Evolutionary conservation across 1,140 invertebrate species (phyloP).

Genomic region (Drosophila subobscura): DNA sequence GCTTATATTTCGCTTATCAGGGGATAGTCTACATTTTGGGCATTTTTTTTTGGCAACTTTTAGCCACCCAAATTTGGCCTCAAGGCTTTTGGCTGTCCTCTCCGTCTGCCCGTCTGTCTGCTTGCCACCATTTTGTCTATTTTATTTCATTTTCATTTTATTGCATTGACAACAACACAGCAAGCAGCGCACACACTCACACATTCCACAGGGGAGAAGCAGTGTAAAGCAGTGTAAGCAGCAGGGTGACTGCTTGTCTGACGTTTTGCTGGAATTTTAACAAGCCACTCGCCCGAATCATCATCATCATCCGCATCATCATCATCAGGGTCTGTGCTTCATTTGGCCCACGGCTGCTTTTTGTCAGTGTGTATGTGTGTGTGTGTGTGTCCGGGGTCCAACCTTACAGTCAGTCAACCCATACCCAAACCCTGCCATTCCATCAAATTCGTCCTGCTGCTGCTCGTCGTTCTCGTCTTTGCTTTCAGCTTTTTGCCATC

Average conservation of each 20-base stretch:
- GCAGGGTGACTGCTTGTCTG: slow-evolving; percentile 35
- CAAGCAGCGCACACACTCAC: background rate
- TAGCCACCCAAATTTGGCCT: slow-evolving; percentile 64
- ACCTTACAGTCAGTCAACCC: too few species aligned
- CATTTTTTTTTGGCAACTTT: slow-evolving; percentile 34
- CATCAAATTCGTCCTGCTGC: background rate
- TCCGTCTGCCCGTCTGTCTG: slow-evolving; percentile 7
- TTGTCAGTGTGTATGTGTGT: slow-evolving; percentile 1
- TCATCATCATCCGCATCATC: slow-evolving; percentile 53
- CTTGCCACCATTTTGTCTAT: slow-evolving; percentile 62
- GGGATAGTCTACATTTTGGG: slow-evolving; percentile 17
- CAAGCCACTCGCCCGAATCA: slow-evolving; percentile 72
- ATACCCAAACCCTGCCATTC: too few species aligned
- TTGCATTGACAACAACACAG: slow-evolving; percentile 71
- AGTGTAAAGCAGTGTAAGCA: background rate
- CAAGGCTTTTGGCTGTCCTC: slow-evolving; percentile 34
- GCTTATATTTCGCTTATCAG: slow-evolving; percentile 27
- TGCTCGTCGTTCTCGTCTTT: slow-evolving; percentile 39
- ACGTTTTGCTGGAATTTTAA: slow-evolving; percentile 72
- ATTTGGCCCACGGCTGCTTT: slow-evolving; percentile 45
- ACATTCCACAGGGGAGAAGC: slow-evolving; percentile 36
- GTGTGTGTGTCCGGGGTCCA: slow-evolving; percentile 1
- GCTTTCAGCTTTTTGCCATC: slow-evolving; percentile 58
- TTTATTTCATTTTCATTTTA: slow-evolving; percentile 77
- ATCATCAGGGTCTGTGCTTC: slow-evolving; percentile 50